These are phyloP conservation scores for Lepas anatifera DNA, from an alignment of 2,888 invertebrate species.

Conservation along the genomic window DNA sequence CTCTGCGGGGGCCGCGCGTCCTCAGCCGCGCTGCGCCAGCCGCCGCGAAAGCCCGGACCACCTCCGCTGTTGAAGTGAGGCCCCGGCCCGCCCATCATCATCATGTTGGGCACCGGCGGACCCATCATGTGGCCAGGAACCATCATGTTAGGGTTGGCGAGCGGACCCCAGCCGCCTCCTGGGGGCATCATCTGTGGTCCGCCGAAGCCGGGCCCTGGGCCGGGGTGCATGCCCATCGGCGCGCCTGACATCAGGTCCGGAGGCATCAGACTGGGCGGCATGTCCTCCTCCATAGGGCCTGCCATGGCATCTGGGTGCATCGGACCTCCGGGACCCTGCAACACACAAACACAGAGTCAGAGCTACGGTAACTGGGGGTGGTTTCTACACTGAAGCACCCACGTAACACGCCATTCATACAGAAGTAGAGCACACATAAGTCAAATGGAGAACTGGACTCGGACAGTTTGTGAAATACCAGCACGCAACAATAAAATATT, in stretches of 20 bases:
- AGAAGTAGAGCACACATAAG: no score
- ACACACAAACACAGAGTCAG: neutral
- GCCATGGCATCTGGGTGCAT: neutral
- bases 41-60: slow-evolving; percentile 37
- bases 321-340: neutral
- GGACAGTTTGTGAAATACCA: no score
- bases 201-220: neutral
- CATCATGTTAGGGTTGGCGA: neutral
- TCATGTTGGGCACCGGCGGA: neutral
- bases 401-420: no score
- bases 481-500: no score
- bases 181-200: neutral
- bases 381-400: no score
- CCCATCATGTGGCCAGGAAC: neutral
- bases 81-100: slow-evolving; percentile 39
- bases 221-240: slow-evolving; percentile 5
- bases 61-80: slow-evolving; percentile 66
- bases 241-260: neutral
- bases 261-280: neutral
- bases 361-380: no score
- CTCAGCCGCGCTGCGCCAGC: neutral
- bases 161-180: neutral
- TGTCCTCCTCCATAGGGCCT: neutral
- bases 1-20: neutral
- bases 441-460: no score